Conservation (phyloP, 2,113 vertebrate species). For the Erpornis zantholeuca region DNA sequence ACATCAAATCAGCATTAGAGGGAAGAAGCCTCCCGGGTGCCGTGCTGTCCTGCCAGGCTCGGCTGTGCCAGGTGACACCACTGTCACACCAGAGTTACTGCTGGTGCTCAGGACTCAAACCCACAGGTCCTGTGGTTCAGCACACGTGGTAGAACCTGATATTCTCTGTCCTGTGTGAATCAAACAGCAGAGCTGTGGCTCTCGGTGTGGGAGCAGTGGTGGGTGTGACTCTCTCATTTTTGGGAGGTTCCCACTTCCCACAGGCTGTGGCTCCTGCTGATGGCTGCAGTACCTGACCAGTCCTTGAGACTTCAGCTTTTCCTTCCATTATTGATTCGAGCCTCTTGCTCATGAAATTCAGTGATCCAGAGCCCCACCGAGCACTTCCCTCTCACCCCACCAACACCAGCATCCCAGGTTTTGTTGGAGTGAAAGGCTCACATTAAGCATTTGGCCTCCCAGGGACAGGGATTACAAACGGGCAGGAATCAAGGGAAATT, state of each 20-base stretch:
- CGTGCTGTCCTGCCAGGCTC: not conserved
- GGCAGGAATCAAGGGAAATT: constrained; percentile 31
- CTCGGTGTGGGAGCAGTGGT: not conserved
- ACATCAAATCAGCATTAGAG: not conserved
- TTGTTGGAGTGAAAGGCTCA: not conserved
- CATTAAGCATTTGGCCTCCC: not conserved
- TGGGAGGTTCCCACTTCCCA: not conserved
- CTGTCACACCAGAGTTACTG: not conserved
- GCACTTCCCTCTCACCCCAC: not conserved
- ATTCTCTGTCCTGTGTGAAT: not conserved
- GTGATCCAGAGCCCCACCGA: not conserved
- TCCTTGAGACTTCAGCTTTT: not conserved
- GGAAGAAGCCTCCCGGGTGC: not conserved
- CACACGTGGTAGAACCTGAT: fast-evolving
- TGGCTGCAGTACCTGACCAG: not conserved
- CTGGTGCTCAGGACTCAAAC: too few relatives aligned
- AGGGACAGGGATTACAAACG: not conserved
- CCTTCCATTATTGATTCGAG: not conserved
- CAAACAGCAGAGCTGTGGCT: not conserved
- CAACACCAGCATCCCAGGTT: not conserved
- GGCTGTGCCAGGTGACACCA: fast-evolving
- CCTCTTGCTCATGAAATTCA: not conserved
- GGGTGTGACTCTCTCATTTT: too few relatives aligned
- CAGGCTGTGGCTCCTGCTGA: not conserved
- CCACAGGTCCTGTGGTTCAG: not conserved